phyloP scores from a whole-genome alignment of 2,888 invertebrate genomes.

The Buathra laborator region DNA sequence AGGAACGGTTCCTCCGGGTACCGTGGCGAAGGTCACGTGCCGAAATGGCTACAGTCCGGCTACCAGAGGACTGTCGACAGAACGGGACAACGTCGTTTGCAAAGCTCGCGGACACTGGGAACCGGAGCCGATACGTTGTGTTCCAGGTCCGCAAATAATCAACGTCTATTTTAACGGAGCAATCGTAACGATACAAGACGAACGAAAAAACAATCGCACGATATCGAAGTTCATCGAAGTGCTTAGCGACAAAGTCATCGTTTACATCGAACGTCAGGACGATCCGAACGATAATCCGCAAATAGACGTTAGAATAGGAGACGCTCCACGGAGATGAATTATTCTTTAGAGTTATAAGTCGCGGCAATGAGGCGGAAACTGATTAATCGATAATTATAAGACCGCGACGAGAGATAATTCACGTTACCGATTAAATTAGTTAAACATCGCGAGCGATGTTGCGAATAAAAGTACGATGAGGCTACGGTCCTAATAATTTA shows the following conservation, averaged over 20 bases:
- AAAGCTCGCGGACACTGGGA: conserved; percentile 80
- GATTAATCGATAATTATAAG: not conserved
- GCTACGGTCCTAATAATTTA: conserved; percentile 8
- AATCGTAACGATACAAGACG: conserved; percentile 57
- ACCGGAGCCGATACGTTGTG: conserved; percentile 81
- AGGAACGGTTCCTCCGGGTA: conserved; percentile 72
- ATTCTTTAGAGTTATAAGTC: not conserved
- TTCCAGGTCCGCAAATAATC: conserved; percentile 81
- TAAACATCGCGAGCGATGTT: not conserved
- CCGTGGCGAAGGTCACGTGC: conserved; percentile 76
- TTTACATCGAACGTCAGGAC: conserved; percentile 60
- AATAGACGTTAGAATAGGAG: conserved; percentile 69
- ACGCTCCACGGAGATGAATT: not conserved
- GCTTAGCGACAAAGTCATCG: conserved; percentile 71
- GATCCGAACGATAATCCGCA: conserved; percentile 59
- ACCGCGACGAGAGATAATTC: conserved; percentile 18
- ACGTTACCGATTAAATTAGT: not conserved
- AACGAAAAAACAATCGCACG: conserved; percentile 51
- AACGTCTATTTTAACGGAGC: conserved; percentile 76
- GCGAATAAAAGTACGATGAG: conserved; percentile 6
- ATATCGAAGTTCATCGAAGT: conserved; percentile 69
- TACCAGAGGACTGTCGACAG: conserved; percentile 63
- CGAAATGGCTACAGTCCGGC: conserved; percentile 77
- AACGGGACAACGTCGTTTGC: conserved; percentile 75
- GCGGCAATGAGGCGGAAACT: not conserved